Evolutionary conservation across 2,113 vertebrate species (phyloP).

Genomic region (Alouatta palliata): DNA sequence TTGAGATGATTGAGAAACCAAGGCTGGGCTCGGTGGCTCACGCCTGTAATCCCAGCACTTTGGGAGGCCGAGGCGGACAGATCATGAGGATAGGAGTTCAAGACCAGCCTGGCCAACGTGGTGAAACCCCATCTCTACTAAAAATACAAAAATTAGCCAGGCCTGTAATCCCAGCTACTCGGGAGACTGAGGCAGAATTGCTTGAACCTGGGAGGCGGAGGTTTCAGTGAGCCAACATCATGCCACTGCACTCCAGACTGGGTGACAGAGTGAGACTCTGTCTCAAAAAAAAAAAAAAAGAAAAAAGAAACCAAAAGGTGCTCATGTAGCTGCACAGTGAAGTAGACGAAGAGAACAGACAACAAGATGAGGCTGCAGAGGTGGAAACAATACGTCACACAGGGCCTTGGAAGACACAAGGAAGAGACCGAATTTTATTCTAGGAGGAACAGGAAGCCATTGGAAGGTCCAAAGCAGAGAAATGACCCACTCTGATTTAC

Average conservation of each 20-base stretch:
- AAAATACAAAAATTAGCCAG: background rate
- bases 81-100: background rate
- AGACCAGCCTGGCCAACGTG: background rate
- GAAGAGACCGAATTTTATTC: background rate
- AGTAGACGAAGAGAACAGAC: background rate
- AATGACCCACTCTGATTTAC: background rate
- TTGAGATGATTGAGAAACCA: background rate
- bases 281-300: background rate
- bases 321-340: background rate
- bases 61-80: background rate
- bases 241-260: too few relatives aligned
- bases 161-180: too few relatives aligned
- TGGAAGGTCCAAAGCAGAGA: background rate
- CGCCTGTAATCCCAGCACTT: background rate
- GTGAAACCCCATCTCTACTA: background rate
- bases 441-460: background rate
- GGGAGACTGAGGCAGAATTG: too few relatives aligned
- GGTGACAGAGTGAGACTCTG: too few relatives aligned
- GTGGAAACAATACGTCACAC: background rate
- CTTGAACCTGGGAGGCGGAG: background rate
- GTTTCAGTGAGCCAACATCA: background rate
- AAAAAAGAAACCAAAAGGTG: background rate
- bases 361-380: background rate
- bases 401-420: background rate
- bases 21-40: background rate